Conservation (phyloP, 2,797 vertebrate species). For the Calcarius lapponicus region DNA sequence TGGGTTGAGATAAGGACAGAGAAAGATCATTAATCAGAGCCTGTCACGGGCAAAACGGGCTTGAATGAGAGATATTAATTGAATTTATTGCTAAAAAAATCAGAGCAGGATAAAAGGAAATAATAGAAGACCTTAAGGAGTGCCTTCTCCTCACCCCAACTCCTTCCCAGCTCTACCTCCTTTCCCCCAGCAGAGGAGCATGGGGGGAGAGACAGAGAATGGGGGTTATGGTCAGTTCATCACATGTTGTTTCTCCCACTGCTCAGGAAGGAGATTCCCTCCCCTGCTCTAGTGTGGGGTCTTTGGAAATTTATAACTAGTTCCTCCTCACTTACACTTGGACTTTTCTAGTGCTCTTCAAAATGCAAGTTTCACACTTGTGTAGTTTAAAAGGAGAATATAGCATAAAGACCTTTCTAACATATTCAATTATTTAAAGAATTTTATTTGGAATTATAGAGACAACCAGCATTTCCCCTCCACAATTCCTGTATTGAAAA, state of each 20-base stretch:
- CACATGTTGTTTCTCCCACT: background rate
- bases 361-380: background rate
- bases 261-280: background rate
- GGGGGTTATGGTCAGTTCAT: background rate
- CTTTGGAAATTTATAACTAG: background rate
- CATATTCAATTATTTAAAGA: background rate
- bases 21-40: background rate
- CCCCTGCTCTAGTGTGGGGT: background rate
- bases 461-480: background rate
- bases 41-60: rapidly evolving
- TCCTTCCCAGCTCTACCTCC: background rate
- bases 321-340: background rate
- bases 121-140: background rate
- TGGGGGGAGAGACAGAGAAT: background rate
- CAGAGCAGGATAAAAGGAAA: background rate
- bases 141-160: rapidly evolving
- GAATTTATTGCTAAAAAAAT: background rate
- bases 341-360: background rate
- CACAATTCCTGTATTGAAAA: background rate
- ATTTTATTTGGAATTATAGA: background rate
- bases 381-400: background rate
- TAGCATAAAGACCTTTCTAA: background rate
- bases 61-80: background rate
- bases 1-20: background rate
- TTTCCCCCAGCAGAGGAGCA: rapidly evolving